A percentile compares a stretch with the other conserved stretches of the same genome.
Conservation (phyloP, 2,888 invertebrate species). For the Drosophila prostipennis region DNA sequence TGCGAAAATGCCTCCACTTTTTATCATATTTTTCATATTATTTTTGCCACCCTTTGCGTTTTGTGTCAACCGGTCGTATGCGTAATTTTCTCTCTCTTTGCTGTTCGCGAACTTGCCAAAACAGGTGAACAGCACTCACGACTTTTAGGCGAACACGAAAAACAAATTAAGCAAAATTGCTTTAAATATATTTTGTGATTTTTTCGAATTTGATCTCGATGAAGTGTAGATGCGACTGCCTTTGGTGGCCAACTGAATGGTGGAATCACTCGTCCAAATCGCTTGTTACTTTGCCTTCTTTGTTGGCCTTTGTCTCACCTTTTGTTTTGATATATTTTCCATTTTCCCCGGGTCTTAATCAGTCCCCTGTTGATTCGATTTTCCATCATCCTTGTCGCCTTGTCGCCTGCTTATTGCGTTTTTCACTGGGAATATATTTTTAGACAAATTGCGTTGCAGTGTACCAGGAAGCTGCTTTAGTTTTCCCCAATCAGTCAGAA, state of each 20-base stretch:
- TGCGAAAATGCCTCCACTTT: slow-evolving; percentile 45
- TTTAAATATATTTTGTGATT: slow-evolving; percentile 21
- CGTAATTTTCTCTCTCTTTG: slow-evolving; percentile 57
- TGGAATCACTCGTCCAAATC: slow-evolving; percentile 9
- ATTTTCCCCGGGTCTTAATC: slow-evolving; percentile 34
- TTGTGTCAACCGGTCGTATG: slow-evolving; percentile 70
- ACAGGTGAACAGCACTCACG: slow-evolving; percentile 66
- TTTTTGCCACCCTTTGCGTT: slow-evolving; percentile 14
- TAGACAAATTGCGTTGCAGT: slow-evolving; percentile 67
- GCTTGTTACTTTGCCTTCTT: slow-evolving; percentile 20
- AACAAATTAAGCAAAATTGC: slow-evolving; percentile 51
- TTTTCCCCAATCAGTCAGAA: slow-evolving; percentile 8
- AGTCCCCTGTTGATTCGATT: background rate
- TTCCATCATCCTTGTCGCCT: slow-evolving; percentile 72
- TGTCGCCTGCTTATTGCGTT: slow-evolving; percentile 78
- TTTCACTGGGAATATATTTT: slow-evolving; percentile 58
- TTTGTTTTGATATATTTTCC: slow-evolving; percentile 45
- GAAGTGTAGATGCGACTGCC: slow-evolving; percentile 40
- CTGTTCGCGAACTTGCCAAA: slow-evolving; percentile 63
- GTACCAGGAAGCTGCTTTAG: slow-evolving; percentile 7
- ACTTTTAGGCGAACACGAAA: slow-evolving; percentile 56
- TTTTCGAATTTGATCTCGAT: slow-evolving; percentile 26
- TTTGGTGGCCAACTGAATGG: slow-evolving; percentile 31
- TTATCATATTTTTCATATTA: slow-evolving; percentile 58
- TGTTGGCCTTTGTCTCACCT: slow-evolving; percentile 65